phyloP scores from a whole-genome alignment of 2,797 vertebrate species.

The Lepilemur ruficaudatus region DNA sequence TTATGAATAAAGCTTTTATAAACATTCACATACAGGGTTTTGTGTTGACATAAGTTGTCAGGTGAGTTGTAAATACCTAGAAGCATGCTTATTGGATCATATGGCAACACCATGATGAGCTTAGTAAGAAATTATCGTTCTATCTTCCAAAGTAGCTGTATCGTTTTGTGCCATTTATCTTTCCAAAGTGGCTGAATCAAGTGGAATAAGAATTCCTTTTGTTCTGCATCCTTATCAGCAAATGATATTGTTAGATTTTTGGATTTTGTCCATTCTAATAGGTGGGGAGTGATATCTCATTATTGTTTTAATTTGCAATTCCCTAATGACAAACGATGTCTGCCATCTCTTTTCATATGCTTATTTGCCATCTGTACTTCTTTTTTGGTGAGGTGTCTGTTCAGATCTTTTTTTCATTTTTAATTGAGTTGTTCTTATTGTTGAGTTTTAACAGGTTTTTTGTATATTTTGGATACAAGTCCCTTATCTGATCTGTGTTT shows the following conservation, averaged over 20 bases:
- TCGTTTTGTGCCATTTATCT: background rate
- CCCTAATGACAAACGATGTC: background rate
- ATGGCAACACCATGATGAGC: background rate
- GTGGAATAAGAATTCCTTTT: background rate
- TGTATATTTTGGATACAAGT: background rate
- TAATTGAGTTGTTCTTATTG: background rate
- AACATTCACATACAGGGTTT: background rate
- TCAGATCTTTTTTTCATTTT: background rate
- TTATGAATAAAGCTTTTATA: background rate
- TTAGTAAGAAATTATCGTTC: constrained; percentile 22
- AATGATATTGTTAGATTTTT: background rate
- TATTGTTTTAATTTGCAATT: background rate
- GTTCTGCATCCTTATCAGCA: background rate
- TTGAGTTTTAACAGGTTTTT: background rate
- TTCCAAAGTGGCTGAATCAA: background rate
- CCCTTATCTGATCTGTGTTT: background rate
- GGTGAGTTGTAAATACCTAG: constrained; percentile 19
- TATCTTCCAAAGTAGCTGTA: background rate
- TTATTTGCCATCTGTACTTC: background rate
- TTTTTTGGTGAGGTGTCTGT: background rate
- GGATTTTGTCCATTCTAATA: background rate
- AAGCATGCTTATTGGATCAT: background rate
- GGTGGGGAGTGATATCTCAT: background rate
- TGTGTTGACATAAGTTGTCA: background rate
- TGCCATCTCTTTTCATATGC: background rate